Percentiles rank a stretch among this genome's conserved stretches.
Evolutionary conservation across 2,113 vertebrate species (phyloP).

Genomic region (Ancistrus triradiatus): DNA sequence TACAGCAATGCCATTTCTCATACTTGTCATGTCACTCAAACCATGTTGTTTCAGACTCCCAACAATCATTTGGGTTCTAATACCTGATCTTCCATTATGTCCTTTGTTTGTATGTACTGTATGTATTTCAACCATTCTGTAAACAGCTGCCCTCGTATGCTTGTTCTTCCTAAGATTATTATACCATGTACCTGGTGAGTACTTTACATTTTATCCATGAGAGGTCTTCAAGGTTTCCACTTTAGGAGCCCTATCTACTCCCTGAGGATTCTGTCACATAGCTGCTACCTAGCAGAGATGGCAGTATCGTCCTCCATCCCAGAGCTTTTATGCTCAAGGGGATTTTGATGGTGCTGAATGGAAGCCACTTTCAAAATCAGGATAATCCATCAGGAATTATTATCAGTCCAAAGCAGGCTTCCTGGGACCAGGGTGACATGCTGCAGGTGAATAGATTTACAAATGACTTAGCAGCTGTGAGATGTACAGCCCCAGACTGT

Average conservation of each 20-base stretch:
- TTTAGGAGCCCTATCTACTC: conserved; percentile 15
- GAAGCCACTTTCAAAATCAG: conserved; percentile 24
- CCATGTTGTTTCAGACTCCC: too few relatives aligned
- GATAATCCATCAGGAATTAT: conserved; percentile 26
- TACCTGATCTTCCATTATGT: too few relatives aligned
- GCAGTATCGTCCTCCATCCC: conserved; percentile 40
- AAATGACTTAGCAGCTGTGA: background rate
- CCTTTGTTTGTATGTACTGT: too few relatives aligned
- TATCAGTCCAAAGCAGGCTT: background rate
- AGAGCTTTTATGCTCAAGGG: conserved; percentile 39
- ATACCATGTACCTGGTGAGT: too few relatives aligned
- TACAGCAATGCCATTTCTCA: too few relatives aligned
- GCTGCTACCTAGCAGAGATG: conserved; percentile 15
- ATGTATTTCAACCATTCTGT: too few relatives aligned
- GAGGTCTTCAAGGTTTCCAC: background rate
- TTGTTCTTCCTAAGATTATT: too few relatives aligned
- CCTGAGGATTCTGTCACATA: background rate
- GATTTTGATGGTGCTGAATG: conserved; percentile 56
- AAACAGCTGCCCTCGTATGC: too few relatives aligned
- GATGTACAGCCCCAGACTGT: background rate
- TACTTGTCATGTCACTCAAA: too few relatives aligned
- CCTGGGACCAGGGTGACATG: background rate
- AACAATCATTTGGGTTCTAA: too few relatives aligned
- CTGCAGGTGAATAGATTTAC: conserved; percentile 3
- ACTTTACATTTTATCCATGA: too few relatives aligned